phyloP scores from a whole-genome alignment of 2,888 invertebrate genomes.

The Sinelater perroti region DNA sequence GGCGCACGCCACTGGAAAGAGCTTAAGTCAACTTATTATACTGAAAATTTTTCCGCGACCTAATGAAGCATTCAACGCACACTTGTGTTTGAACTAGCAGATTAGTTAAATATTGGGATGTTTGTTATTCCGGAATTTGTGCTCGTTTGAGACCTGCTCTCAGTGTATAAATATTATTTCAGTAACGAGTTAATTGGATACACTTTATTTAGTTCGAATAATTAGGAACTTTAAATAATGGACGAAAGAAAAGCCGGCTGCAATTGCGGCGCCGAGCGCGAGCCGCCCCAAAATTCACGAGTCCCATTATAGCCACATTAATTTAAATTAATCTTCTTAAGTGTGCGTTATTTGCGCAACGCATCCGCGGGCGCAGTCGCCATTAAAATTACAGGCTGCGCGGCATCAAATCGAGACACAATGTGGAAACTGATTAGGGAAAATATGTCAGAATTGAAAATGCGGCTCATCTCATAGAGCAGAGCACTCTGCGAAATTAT shows the following conservation, averaged over 20 bases:
- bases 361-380: slow-evolving; percentile 25
- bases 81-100: slow-evolving; percentile 47
- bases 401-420: slow-evolving; percentile 36
- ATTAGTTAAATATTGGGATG: slow-evolving; percentile 49
- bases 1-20: slow-evolving; percentile 19
- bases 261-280: slow-evolving; percentile 32
- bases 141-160: slow-evolving; percentile 42
- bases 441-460: slow-evolving; percentile 39
- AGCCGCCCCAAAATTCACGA: slow-evolving; percentile 34
- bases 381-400: slow-evolving; percentile 31
- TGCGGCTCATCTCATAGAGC: slow-evolving; percentile 45
- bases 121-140: slow-evolving; percentile 46
- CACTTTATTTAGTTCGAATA: slow-evolving; percentile 48
- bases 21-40: slow-evolving; percentile 39
- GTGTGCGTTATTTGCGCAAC: slow-evolving; percentile 31
- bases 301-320: slow-evolving; percentile 36
- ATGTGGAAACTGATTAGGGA: slow-evolving; percentile 37
- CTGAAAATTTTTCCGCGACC: slow-evolving; percentile 43
- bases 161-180: slow-evolving; percentile 47
- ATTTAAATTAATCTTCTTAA: slow-evolving; percentile 38
- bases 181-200: slow-evolving; percentile 49
- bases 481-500: slow-evolving; percentile 48
- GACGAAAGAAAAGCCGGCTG: slow-evolving; percentile 37
- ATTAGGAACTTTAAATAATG: slow-evolving; percentile 46
- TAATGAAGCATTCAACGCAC: slow-evolving; percentile 48